Percentiles rank a stretch among this genome's conserved stretches.
Conservation (phyloP, 2,888 invertebrate genomes). For the Leucoptera coffeella region DNA sequence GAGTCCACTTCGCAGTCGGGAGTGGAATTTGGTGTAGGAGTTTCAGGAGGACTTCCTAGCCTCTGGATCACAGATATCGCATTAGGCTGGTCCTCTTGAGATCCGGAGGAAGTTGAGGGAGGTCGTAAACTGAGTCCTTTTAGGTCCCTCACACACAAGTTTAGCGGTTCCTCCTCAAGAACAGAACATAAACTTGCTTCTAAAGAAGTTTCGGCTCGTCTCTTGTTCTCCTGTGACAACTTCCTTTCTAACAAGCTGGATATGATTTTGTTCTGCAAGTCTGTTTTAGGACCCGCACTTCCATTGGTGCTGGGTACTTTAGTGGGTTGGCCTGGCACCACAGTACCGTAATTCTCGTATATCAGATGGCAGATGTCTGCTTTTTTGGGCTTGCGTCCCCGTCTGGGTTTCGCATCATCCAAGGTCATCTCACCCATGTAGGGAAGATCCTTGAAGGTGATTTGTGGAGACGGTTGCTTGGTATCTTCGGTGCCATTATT, state of each 20-base stretch:
- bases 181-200: slow-evolving; percentile 26
- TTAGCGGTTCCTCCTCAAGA: slow-evolving; percentile 66
- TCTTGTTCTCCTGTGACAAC: slow-evolving; percentile 60
- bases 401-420: slow-evolving; percentile 78
- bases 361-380: slow-evolving; percentile 88
- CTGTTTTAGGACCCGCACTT: slow-evolving; percentile 46
- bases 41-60: slow-evolving; percentile 32
- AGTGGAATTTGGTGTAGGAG: slow-evolving; percentile 23
- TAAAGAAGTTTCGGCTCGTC: slow-evolving; percentile 25
- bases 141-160: slow-evolving; percentile 75
- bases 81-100: slow-evolving; percentile 31
- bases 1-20: slow-evolving; percentile 34
- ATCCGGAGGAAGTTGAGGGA: slow-evolving; percentile 48
- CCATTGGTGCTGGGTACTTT: slow-evolving; percentile 37
- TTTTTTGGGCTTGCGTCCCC: slow-evolving; percentile 86
- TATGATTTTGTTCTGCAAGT: slow-evolving; percentile 63
- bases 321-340: slow-evolving; percentile 68
- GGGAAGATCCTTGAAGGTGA: slow-evolving; percentile 77
- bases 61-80: slow-evolving; percentile 42
- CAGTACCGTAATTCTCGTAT: slow-evolving; percentile 87
- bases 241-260: slow-evolving; percentile 65
- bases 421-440: slow-evolving; percentile 91
- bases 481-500: slow-evolving; percentile 56
- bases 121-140: slow-evolving; percentile 53
- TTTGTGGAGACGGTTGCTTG: slow-evolving; percentile 46